Conservation (phyloP, 2,888 invertebrate genomes). For the Synanthedon andrenaeformis region DNA sequence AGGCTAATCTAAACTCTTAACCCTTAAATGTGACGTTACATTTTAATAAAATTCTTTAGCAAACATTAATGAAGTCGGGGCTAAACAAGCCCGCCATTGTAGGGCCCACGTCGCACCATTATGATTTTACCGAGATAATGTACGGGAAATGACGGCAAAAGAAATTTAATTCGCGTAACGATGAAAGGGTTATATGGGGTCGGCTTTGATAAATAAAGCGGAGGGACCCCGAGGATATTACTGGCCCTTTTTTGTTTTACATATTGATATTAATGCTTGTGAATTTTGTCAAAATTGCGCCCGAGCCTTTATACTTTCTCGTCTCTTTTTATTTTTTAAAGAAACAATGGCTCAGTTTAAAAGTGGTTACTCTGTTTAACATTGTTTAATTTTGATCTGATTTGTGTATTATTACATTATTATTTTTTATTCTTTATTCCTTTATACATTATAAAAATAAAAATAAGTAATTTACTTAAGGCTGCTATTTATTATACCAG, state of each 20-base stretch:
- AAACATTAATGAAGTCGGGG: conserved; percentile 61
- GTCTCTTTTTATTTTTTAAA: neutral
- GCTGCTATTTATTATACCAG: too few relatives aligned
- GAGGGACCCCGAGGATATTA: conserved; percentile 57
- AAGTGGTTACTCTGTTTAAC: conserved; percentile 7
- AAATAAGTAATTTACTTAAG: too few relatives aligned
- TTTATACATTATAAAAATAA: too few relatives aligned
- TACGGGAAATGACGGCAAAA: conserved; percentile 70
- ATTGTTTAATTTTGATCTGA: too few relatives aligned
- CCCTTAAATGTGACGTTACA: conserved; percentile 54
- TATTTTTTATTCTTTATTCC: too few relatives aligned
- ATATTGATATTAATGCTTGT: conserved; percentile 69
- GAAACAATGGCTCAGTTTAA: conserved; percentile 2
- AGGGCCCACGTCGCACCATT: conserved; percentile 44
- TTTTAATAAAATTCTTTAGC: conserved; percentile 67
- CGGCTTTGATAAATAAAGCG: conserved; percentile 63
- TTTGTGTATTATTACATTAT: too few relatives aligned
- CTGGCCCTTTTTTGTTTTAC: conserved; percentile 60
- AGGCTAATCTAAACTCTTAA: conserved; percentile 17
- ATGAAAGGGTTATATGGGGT: conserved; percentile 66
- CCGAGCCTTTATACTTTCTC: conserved; percentile 14
- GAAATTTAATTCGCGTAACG: conserved; percentile 70
- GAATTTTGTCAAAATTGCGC: conserved; percentile 65
- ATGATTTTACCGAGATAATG: conserved; percentile 69
- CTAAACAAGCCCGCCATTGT: conserved; percentile 57